Conservation (phyloP, 2,888 invertebrate species). For the Hydrotaea diabolus region DNA sequence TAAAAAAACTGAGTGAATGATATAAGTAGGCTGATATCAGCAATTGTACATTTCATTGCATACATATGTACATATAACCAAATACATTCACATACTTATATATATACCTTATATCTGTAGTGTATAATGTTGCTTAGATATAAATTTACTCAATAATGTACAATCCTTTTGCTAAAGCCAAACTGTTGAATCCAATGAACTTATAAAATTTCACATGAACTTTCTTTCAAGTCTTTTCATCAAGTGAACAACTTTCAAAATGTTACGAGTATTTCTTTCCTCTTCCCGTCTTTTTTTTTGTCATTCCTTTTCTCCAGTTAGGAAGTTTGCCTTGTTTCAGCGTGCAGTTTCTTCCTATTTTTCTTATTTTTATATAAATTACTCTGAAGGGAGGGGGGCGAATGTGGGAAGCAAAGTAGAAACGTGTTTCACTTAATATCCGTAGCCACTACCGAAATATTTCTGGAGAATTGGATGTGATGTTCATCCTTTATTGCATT, state of each 20-base stretch:
- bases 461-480: slow-evolving; percentile 35
- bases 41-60: no score
- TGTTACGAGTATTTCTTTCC: background rate
- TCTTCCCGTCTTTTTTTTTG: background rate
- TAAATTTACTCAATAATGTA: no score
- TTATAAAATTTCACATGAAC: slow-evolving; percentile 32
- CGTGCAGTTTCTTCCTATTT: slow-evolving; percentile 16
- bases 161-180: background rate
- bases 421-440: slow-evolving; percentile 45
- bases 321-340: background rate
- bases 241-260: background rate
- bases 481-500: background rate
- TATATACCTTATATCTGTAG: no score
- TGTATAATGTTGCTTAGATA: no score
- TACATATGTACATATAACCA: no score
- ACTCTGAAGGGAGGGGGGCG: no score
- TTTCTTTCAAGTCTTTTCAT: slow-evolving; percentile 4
- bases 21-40: no score
- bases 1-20: no score
- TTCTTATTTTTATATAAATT: slow-evolving; percentile 31
- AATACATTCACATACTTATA: no score
- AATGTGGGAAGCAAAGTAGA: background rate
- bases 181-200: slow-evolving; percentile 43
- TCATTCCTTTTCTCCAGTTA: background rate
- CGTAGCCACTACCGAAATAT: slow-evolving; percentile 20